Base-by-base conservation (phyloP, 2,113 vertebrate species). In the Brachypteracias leptosomus region DNA sequence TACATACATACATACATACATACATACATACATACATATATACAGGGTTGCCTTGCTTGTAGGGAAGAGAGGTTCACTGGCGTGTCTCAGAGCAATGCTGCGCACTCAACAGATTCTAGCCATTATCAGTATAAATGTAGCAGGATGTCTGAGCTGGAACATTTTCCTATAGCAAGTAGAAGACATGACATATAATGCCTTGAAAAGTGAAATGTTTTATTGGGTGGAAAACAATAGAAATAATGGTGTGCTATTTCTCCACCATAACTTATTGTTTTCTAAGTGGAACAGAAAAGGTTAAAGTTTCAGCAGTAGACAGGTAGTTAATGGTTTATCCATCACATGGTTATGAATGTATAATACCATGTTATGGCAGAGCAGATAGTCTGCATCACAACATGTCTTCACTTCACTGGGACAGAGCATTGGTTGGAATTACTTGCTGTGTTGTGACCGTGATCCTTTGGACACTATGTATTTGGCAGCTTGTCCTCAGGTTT, bases 401-500 rank as follows among this genome's bases (percentile, higher is more conserved):
- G 92, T 28, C 88, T 96, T 86, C 73, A 40, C 35, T 78, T 18
- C 35, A 18, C 2, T 55, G 62, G 63, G 35, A 86, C 35, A 49
- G 71, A 61, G 31, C 54, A 31, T 44, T 96, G 75, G 70, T 88
- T 81, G 95, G 68, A 33, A 8, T 71, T 36, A 85, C 55, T 22
- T 96, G 57, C 29, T 89, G 62, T 18, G 29, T 79, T 36, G 67
- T 96, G 83, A 95, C 86, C 0, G 3, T 40, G 14, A 5, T 42
- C 10, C 18, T 96, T 78, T 73, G 77, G 28, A 85, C 6, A 0
- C 55, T 98, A 33, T 71, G 75, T 35, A 73, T 96, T 80, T 98
- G 96, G 96, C 93, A 88, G 44, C 14, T 73, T 20, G 47, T 95
- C 16, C 5, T 94, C 85, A 88, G 36, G 55, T 91, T 94, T 85